Percentiles rank a stretch among this genome's conserved stretches.
Conservation (phyloP, 2,888 invertebrate species). For the Macaria notata region DNA sequence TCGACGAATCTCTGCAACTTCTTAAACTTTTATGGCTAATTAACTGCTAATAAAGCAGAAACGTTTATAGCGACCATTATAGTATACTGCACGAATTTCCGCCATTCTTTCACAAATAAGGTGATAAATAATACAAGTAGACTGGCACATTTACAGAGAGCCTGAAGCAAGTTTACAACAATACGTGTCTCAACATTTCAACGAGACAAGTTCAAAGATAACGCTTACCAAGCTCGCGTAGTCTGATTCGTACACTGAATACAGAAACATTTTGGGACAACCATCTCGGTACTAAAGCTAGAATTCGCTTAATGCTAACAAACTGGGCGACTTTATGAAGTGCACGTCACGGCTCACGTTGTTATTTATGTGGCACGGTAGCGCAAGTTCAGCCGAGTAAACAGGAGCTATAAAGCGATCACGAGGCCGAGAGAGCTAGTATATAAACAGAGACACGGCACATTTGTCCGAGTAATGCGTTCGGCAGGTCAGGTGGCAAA, state of each 20-base stretch:
- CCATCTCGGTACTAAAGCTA: not conserved
- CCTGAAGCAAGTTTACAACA: too few species aligned
- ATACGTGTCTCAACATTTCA: too few species aligned
- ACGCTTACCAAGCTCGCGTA: too few species aligned
- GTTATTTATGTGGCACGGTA: constrained; percentile 8
- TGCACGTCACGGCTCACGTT: constrained; percentile 1
- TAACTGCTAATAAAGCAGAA: too few species aligned
- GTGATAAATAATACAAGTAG: too few species aligned
- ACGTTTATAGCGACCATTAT: too few species aligned
- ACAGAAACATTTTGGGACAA: not conserved
- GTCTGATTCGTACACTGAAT: not conserved
- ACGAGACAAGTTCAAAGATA: too few species aligned
- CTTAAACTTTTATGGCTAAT: too few species aligned
- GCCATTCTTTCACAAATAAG: too few species aligned
- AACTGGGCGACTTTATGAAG: constrained; percentile 5
- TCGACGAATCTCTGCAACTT: too few species aligned
- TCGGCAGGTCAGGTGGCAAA: constrained; percentile 77
- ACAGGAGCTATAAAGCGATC: constrained; percentile 32
- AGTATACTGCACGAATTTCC: too few species aligned
- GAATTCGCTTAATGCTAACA: not conserved
- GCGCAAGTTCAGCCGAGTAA: constrained; percentile 17
- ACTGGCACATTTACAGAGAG: too few species aligned
- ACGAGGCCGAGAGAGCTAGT: constrained; percentile 43
- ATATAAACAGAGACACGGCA: constrained; percentile 65
- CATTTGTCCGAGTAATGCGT: constrained; percentile 73